Evolutionary conservation across 2,113 vertebrate species (phyloP).

Genomic region (Trogon surrucura): DNA sequence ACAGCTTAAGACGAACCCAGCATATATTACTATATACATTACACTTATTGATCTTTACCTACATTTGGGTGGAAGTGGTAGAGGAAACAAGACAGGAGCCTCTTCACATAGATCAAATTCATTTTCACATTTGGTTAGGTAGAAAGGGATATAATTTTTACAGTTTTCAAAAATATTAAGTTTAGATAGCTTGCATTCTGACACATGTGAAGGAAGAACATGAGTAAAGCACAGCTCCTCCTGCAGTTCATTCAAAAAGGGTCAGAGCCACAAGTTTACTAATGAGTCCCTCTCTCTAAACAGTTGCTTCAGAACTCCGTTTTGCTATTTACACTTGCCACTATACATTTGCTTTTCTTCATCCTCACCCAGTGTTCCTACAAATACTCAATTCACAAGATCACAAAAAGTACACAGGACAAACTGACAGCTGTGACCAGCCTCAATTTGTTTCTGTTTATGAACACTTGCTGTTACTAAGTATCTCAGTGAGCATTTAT

Average conservation of each 20-base stretch:
- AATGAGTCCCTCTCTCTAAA: neutral
- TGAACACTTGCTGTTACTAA: conserved; percentile 26
- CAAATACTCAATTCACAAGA: conserved; percentile 60
- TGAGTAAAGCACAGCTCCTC: neutral
- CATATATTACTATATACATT: too few species aligned
- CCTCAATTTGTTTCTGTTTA: conserved; percentile 39
- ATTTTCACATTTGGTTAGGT: neutral
- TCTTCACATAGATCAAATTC: neutral
- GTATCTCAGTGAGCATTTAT: neutral
- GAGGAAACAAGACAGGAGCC: neutral
- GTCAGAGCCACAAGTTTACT: neutral
- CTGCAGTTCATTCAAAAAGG: neutral
- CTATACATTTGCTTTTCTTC: conserved; percentile 30
- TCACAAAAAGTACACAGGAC: conserved; percentile 32
- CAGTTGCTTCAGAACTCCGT: conserved; percentile 36
- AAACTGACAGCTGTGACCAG: conserved; percentile 47
- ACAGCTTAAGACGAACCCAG: neutral
- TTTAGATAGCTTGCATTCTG: neutral
- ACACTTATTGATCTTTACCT: neutral
- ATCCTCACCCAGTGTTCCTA: conserved; percentile 9
- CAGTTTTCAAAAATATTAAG: neutral
- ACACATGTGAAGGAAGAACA: neutral
- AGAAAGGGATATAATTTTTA: neutral
- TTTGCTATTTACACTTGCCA: conserved; percentile 52
- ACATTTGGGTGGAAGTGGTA: neutral